These are phyloP conservation scores for Torymus auratus DNA, from an alignment of 2,888 invertebrate genomes.

Conservation along the genomic window DNA sequence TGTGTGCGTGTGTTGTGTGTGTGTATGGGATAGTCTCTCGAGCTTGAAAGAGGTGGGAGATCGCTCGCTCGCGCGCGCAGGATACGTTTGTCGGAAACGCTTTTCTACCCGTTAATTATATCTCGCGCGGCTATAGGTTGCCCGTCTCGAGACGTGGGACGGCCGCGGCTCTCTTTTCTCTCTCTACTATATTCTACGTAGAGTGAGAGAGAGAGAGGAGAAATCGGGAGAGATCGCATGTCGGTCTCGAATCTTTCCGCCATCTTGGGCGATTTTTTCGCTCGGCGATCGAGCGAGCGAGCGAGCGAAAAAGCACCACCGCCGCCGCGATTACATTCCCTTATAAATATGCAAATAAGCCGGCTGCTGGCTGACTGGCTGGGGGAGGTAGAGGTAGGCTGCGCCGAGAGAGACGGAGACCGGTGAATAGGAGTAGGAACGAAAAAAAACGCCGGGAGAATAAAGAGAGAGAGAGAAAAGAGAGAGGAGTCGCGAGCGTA, in stretches of 20 bases:
- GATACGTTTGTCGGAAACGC: constrained; percentile 59
- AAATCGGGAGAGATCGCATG: constrained; percentile 75
- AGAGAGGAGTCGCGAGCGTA: constrained; percentile 53
- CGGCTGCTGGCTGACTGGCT: constrained; percentile 62
- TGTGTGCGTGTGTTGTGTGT: neutral
- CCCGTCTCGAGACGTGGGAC: constrained; percentile 45
- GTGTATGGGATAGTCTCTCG: neutral
- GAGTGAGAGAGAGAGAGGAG: constrained; percentile 60
- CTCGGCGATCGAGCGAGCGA: constrained; percentile 63
- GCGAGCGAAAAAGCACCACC: constrained; percentile 72
- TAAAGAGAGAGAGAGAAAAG: constrained; percentile 47
- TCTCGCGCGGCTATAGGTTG: constrained; percentile 54
- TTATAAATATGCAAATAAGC: constrained; percentile 76
- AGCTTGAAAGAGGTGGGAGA: constrained; percentile 10
- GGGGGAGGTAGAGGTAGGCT: constrained; percentile 20
- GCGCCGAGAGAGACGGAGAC: neutral
- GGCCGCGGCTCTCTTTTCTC: constrained; percentile 6
- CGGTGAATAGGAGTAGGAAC: constrained; percentile 28
- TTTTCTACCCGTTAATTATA: constrained; percentile 58
- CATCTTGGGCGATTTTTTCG: constrained; percentile 74
- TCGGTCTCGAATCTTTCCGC: constrained; percentile 75
- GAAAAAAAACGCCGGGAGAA: too few species aligned
- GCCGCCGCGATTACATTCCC: constrained; percentile 76
- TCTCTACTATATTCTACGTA: neutral
- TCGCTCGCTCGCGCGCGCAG: constrained; percentile 33